Evolutionary conservation across 1,140 invertebrate species (phyloP), one percentile per base, ranked within the genome.

Genomic region (Aphelenchoides besseyi): DNA sequence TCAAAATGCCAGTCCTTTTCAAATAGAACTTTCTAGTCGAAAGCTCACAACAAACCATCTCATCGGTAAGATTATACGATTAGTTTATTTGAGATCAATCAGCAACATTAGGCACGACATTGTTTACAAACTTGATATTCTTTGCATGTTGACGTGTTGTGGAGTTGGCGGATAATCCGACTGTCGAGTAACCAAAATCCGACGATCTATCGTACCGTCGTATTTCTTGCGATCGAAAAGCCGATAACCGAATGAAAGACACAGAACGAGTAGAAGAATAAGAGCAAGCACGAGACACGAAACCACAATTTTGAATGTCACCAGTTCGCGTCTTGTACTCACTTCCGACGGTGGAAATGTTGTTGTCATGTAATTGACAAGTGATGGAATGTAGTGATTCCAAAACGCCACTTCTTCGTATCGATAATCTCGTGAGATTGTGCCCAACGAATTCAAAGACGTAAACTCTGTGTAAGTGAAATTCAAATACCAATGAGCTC

Each of bases 351-450:
- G 82, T 18, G 82, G 67, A 32, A 83, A 83, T 9, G 82, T 83
- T 12, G 82, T 82, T 8, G 82, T 83, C 80, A 83, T 83, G 69
- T 84, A 83, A 54, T 81, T 83, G n/a, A 83, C 82, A 29, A 83
- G 54, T 9, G 57, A 28, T n/a, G 81, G 81, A 18, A 83, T 74
- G 63, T 77, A 84, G 63, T 83, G 73, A 62, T 84, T 80, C 81
- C 81, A 83, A 66, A 83, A 83, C n/a, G 54, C 67, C 2, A 82
- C 81, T 62, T 82, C 75, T 54, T 84, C 74, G 66, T 78, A 84
- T n/a, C 78, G 73, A 53, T 83, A 83, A 62, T 83, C 81, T 16
- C 80, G 52, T 23, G 54, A 67, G 2, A 84, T 35, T 23, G 28
- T 74, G 12, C 80, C 80, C 26, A 77, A 71, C 18, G 57, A 30